phyloP scores from a whole-genome alignment of 2,113 vertebrate species.

The Ancistrus triradiatus region DNA sequence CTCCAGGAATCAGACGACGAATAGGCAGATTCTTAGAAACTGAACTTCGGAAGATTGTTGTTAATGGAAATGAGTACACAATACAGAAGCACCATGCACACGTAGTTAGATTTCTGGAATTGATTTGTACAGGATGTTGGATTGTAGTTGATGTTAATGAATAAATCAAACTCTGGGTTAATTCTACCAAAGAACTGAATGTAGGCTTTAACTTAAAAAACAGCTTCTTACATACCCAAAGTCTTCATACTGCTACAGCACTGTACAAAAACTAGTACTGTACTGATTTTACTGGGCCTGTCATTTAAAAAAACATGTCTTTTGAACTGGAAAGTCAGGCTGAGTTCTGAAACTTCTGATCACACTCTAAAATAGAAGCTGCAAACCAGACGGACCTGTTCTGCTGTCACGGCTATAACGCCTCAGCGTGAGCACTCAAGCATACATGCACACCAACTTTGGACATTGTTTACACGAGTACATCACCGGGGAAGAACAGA shows the following conservation, averaged over 20 bases:
- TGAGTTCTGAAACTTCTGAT: not conserved
- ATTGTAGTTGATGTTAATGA: too few species aligned
- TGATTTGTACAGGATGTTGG: too few species aligned
- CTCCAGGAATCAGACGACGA: slow-evolving; percentile 75
- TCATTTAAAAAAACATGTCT: slow-evolving; percentile 3
- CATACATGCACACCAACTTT: not conserved
- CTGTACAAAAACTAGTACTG: not conserved
- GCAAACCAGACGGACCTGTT: slow-evolving; percentile 6
- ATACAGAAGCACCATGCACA: too few species aligned
- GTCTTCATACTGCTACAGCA: not conserved
- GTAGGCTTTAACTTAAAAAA: too few species aligned
- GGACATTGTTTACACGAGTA: not conserved
- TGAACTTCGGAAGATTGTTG: not conserved
- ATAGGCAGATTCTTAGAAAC: slow-evolving; percentile 35
- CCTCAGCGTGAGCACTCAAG: not conserved
- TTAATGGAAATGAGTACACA: not conserved
- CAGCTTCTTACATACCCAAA: not conserved
- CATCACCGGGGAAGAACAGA: not conserved
- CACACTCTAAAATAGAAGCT: not conserved
- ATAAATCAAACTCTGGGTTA: too few species aligned
- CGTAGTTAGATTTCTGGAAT: too few species aligned
- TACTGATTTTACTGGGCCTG: not conserved
- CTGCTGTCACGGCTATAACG: not conserved
- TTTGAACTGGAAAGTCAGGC: not conserved
- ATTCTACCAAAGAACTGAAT: too few species aligned